These are phyloP conservation scores for Agrilus planipennis DNA, from an alignment of 1,140 invertebrate species.

Conservation along the genomic window DNA sequence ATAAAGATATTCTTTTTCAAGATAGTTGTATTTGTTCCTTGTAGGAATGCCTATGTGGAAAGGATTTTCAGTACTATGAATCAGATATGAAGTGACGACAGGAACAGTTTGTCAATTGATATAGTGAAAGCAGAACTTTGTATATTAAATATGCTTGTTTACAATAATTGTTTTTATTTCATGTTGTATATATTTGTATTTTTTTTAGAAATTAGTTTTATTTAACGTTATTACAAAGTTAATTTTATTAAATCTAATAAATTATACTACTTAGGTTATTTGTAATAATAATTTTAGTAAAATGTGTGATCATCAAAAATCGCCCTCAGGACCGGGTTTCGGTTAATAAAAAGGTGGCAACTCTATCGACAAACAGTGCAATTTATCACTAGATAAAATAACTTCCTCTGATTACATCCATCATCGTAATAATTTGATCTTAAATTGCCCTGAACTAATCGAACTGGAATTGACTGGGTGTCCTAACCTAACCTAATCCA, in stretches of 20 bases:
- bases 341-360: slow-evolving; percentile 1
- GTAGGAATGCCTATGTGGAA: too few species aligned
- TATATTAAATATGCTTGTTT: neutral
- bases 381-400: too few species aligned
- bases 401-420: too few species aligned
- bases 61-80: too few species aligned
- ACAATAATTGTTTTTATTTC: slow-evolving; percentile 3
- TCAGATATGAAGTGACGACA: slow-evolving; percentile 2
- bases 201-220: neutral
- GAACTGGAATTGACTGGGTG: too few species aligned
- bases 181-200: neutral
- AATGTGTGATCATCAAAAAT: neutral
- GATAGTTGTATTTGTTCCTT: neutral
- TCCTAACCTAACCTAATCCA: too few species aligned
- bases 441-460: too few species aligned
- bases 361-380: neutral
- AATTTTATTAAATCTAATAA: too few species aligned
- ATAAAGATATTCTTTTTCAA: neutral
- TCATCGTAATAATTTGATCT: too few species aligned
- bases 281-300: neutral
- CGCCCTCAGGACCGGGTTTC: neutral
- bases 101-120: neutral
- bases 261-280: too few species aligned
- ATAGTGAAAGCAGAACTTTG: slow-evolving; percentile 5
- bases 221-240: too few species aligned